These are phyloP conservation scores for Lasius fuliginosus DNA, from an alignment of 2,888 invertebrate species.

Conservation along the genomic window DNA sequence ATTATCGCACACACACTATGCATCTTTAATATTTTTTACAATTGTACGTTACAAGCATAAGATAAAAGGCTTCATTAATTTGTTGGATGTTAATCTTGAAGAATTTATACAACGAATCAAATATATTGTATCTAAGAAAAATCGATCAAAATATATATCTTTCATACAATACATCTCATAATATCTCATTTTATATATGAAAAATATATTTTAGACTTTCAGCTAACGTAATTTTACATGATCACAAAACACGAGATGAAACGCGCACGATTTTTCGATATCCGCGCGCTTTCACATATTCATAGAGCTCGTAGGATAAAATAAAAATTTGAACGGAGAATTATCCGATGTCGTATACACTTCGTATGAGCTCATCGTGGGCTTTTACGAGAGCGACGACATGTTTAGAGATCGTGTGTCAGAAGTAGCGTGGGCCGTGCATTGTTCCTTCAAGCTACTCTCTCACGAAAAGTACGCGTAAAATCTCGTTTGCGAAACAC, in stretches of 20 bases:
- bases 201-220: not conserved
- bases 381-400: conserved; percentile 56
- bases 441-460: conserved; percentile 63
- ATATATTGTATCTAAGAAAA: not conserved
- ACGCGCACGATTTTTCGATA: not conserved
- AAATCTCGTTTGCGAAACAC: conserved; percentile 58
- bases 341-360: conserved; percentile 10
- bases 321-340: not conserved
- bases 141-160: not conserved
- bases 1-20: not conserved
- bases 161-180: not conserved
- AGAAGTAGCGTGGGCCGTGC: conserved; percentile 64
- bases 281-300: conserved; percentile 5
- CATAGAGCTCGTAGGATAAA: not conserved
- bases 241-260: not conserved
- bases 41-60: not conserved
- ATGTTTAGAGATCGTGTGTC: conserved; percentile 56
- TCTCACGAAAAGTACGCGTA: conserved; percentile 51
- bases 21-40: not conserved
- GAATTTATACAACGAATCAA: not conserved
- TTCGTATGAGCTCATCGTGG: conserved; percentile 13
- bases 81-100: not conserved
- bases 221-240: not conserved
- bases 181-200: not conserved
- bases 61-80: not conserved